phyloP scores from a whole-genome alignment of 2,113 vertebrate species.

The Theristicus caerulescens region DNA sequence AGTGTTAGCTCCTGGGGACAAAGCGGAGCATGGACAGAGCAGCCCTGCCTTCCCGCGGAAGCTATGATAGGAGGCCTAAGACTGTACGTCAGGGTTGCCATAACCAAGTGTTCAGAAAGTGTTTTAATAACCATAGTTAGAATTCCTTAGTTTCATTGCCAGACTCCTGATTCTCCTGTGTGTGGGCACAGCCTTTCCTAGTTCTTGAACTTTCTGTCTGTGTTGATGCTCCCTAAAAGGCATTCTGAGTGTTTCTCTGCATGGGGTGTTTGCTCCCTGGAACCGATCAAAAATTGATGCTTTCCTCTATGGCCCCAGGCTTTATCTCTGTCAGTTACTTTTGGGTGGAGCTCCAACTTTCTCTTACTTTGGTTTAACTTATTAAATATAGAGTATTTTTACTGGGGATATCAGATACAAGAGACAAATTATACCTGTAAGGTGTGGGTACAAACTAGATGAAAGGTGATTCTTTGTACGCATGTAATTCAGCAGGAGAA shows the following conservation, averaged over 20 bases:
- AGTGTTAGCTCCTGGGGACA: not conserved
- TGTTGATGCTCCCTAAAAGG: not conserved
- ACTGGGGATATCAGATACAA: not conserved
- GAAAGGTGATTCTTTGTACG: not conserved
- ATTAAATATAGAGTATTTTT: not conserved
- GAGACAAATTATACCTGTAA: not conserved
- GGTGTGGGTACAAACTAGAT: fast-evolving
- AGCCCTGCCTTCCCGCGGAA: not conserved
- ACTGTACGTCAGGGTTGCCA: fast-evolving
- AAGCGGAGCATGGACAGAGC: not conserved
- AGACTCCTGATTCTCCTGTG: not conserved
- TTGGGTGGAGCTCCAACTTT: not conserved
- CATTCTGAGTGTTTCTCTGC: not conserved
- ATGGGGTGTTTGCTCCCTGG: not conserved
- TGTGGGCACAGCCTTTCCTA: not conserved
- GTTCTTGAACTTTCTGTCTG: not conserved
- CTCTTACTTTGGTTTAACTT: not conserved
- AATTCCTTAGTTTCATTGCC: not conserved
- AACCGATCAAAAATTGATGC: not conserved
- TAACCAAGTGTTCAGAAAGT: not conserved
- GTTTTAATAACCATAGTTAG: not conserved
- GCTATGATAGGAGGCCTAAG: not conserved
- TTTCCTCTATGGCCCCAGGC: not conserved
- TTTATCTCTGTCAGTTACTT: not conserved
- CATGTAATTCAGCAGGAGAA: not conserved